Base-by-base conservation (phyloP, 1,140 invertebrate species). In the Adelges cooleyi region DNA sequence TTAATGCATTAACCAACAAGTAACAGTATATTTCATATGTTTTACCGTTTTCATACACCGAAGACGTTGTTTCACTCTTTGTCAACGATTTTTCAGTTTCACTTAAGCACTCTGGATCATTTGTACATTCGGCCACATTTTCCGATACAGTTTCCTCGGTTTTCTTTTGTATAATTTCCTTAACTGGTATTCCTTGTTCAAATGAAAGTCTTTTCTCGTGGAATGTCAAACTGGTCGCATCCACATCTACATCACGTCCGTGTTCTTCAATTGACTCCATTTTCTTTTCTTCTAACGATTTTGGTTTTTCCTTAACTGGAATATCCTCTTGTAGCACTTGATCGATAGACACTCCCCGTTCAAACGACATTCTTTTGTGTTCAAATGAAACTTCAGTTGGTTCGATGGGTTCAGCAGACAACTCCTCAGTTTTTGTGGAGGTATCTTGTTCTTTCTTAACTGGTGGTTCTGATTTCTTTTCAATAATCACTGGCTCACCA, bases 131-230 rank as follows among this genome's bases (percentile, higher is more conserved):
- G 5, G 17, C 25, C 5, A 18, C 3, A 18, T 46, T 8, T 59
- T 44, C 40, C 13, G n/a, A 1, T 3, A 53, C 18, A 2, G 38
- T 11, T n/a, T 62, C 56, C 3, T 62, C 56, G 3, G 27, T 20
- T 17, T 62, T 62, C 27, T 62, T 62, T 11, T 62, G 56, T 22
- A 62, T 62, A 6, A 62, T 48, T 22, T 62, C 56, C 25, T 46
- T 62, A 5, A 62, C 56, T 75, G 69, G 77, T 76, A 66, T 77
- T 75, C 73, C 74, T 69, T 77, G 75, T 46, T 78, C 77, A 69
- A 79, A 71, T 33, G 66, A 77, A 71, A 51, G 72, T 65, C 66
- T 77, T 75, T 67, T 74, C 50, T 72, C 71, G 68, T 42, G 72
- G 69, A 65, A 75, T 71, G 70, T 78, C 74, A 70, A 73, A 70